Conservation (phyloP, 1,140 invertebrate species). For the Drosophila pseudoobscura region DNA sequence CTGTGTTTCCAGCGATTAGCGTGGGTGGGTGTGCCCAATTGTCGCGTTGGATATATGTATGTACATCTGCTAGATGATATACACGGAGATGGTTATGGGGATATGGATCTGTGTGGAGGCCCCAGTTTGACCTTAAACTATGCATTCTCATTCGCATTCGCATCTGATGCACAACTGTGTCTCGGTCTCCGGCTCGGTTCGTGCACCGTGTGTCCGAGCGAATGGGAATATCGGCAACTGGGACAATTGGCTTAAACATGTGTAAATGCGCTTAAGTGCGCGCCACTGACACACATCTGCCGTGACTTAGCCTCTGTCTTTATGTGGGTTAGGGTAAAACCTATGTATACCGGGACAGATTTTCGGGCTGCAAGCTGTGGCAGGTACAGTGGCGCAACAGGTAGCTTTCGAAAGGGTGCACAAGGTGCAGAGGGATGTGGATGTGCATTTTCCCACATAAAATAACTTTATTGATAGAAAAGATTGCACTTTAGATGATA, state of each 20-base stretch:
- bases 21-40: slow-evolving; percentile 75
- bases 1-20: slow-evolving; percentile 34
- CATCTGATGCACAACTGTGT: slow-evolving; percentile 15
- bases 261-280: slow-evolving; percentile 78
- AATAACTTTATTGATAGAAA: no score
- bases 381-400: slow-evolving; percentile 32
- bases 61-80: slow-evolving; percentile 6
- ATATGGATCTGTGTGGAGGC: slow-evolving; percentile 21
- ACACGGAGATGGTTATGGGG: slow-evolving; percentile 6
- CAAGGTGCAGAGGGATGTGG: background rate
- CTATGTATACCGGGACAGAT: slow-evolving; percentile 13
- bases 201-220: no score
- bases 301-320: slow-evolving; percentile 12
- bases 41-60: slow-evolving; percentile 45
- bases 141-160: slow-evolving; percentile 6
- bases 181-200: background rate
- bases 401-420: slow-evolving; percentile 1
- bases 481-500: no score
- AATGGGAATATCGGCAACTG: slow-evolving; percentile 23
- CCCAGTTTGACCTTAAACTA: slow-evolving; percentile 72
- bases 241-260: slow-evolving; percentile 72
- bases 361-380: slow-evolving; percentile 16
- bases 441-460: no score
- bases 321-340: background rate
- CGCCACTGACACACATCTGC: slow-evolving; percentile 65